A percentile compares a stretch with the other conserved stretches of the same genome.
Evolutionary conservation across 2,797 vertebrate species (phyloP).

Genomic region (Rhabdomys pumilio): DNA sequence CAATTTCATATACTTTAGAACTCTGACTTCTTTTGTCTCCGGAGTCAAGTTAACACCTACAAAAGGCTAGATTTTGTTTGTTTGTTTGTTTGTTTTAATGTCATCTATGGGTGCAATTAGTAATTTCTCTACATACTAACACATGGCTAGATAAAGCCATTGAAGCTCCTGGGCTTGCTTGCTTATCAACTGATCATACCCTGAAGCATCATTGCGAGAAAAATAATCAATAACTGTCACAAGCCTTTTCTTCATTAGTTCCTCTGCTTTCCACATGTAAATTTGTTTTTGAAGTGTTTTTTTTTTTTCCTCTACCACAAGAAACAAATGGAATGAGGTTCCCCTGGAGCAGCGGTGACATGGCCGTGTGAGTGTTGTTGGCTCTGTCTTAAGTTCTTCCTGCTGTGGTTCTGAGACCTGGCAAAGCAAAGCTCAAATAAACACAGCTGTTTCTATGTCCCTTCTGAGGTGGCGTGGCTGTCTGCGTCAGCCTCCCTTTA

Average conservation of each 20-base stretch:
- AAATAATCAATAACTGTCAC: not conserved
- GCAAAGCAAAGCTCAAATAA: constrained; percentile 87
- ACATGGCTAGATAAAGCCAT: constrained; percentile 31
- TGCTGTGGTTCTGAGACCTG: constrained; percentile 81
- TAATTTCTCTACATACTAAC: not conserved
- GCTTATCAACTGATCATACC: not conserved
- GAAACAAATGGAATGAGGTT: constrained; percentile 32
- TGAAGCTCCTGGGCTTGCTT: not conserved
- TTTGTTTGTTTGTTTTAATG: not conserved
- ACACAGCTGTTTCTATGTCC: constrained; percentile 87
- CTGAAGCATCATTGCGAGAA: not conserved
- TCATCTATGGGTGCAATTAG: not conserved
- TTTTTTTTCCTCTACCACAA: constrained; percentile 28
- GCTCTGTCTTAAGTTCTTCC: constrained; percentile 82
- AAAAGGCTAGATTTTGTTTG: not conserved
- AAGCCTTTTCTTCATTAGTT: constrained; percentile 4
- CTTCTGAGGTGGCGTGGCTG: constrained; percentile 48
- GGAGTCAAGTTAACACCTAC: not conserved
- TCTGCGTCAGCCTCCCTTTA: constrained; percentile 32
- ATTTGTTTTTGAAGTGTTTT: not conserved
- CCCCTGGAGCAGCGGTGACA: constrained; percentile 53
- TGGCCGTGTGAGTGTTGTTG: constrained; percentile 72
- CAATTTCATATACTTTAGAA: not conserved
- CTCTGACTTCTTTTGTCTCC: fast-evolving
- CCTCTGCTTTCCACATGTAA: not conserved